These are phyloP conservation scores for Eupithecia inturbata DNA, from an alignment of 2,888 invertebrate species.

Conservation along the genomic window DNA sequence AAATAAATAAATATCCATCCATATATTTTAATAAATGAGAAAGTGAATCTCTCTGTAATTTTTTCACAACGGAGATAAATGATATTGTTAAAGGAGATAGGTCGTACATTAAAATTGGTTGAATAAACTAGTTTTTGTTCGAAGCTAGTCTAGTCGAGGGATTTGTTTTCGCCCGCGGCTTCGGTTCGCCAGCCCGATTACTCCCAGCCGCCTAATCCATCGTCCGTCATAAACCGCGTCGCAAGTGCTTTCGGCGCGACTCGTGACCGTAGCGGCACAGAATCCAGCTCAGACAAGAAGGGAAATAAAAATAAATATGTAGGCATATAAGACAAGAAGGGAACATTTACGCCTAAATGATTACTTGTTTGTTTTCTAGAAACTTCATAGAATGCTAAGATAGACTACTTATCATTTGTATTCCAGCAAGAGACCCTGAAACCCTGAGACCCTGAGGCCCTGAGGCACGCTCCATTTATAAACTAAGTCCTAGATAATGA, in stretches of 20 bases:
- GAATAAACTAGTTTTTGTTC: not conserved
- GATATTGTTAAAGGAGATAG: no score
- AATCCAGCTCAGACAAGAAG: not conserved
- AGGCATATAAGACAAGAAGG: not conserved
- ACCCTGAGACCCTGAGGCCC: no score
- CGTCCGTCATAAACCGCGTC: conserved; percentile 31
- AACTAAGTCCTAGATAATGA: not conserved
- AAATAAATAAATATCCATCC: no score
- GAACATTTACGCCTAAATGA: not conserved
- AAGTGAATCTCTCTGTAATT: no score
- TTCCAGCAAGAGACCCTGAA: not conserved
- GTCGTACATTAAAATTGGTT: no score
- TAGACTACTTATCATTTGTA: not conserved
- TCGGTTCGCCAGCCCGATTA: conserved; percentile 7
- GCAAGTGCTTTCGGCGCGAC: conserved; percentile 1
- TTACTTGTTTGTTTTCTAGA: not conserved
- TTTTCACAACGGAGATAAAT: no score
- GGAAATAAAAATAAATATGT: not conserved
- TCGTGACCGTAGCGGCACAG: not conserved
- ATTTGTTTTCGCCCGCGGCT: not conserved
- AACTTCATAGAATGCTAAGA: not conserved
- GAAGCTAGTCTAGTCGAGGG: not conserved
- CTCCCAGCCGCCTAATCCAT: conserved; percentile 25
- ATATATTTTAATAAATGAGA: no score
- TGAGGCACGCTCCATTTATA: not conserved